A percentile compares a stretch with the other conserved stretches of the same genome.
Conservation (phyloP, 2,888 invertebrate species). For the Incurvaria masculella region DNA sequence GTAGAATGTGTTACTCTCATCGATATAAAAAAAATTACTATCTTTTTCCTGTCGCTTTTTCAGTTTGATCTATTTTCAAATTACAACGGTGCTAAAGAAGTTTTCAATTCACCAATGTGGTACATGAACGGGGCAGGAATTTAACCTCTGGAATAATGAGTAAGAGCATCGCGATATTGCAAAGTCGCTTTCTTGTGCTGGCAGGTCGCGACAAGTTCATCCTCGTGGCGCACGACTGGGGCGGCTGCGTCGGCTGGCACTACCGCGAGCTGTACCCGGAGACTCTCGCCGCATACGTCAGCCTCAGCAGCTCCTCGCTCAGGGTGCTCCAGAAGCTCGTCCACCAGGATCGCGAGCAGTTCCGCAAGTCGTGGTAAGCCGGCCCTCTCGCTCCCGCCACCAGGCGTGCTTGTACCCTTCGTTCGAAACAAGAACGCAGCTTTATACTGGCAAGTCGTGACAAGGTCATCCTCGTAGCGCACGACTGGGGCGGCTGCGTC, state of each 20-base stretch:
- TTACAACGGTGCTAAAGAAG: no score
- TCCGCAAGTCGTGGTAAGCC: slow-evolving; percentile 48
- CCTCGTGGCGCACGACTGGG: slow-evolving; percentile 68
- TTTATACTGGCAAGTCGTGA: slow-evolving; percentile 39
- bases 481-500: slow-evolving; percentile 68
- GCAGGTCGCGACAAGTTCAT: slow-evolving; percentile 51
- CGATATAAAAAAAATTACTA: no score
- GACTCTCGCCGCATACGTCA: slow-evolving; percentile 47
- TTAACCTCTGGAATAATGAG: slow-evolving; percentile 5
- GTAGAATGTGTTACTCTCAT: no score
- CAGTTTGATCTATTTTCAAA: no score
- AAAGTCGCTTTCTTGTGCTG: slow-evolving; percentile 11
- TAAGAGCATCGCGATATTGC: background rate
- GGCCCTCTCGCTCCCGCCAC: no score
- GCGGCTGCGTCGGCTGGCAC: slow-evolving; percentile 56
- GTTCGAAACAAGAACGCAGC: no score
- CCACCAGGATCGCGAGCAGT: slow-evolving; percentile 34
- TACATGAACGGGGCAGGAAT: no score
- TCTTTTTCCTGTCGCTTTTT: no score
- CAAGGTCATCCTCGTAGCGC: slow-evolving; percentile 56
- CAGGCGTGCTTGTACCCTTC: no score
- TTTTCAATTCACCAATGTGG: no score
- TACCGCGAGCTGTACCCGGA: slow-evolving; percentile 55
- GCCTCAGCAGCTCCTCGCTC: slow-evolving; percentile 53
- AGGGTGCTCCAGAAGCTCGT: slow-evolving; percentile 39